phyloP scores from a whole-genome alignment of 64 coral and sea anemone genomes.

The Actinia tenebrosa region DNA sequence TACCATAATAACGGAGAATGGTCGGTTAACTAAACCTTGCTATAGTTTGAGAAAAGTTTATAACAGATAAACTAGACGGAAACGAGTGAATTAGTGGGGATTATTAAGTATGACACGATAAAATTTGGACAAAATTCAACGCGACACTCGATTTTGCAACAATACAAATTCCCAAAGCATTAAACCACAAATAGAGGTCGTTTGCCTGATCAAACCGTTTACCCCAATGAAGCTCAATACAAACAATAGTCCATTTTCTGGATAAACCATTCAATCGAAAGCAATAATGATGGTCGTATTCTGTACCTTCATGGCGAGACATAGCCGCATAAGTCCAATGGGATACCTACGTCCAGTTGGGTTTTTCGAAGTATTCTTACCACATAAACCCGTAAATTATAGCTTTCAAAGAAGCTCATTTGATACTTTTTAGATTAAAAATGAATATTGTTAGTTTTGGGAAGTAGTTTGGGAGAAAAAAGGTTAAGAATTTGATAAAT shows the following conservation, averaged over 20 bases:
- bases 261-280: background rate
- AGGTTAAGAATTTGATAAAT: slow-evolving; percentile 30
- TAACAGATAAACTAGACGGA: background rate
- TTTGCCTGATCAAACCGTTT: background rate
- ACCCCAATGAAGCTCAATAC: background rate
- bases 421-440: slow-evolving; percentile 22
- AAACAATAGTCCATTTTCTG: background rate
- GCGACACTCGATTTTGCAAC: background rate
- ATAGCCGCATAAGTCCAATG: slow-evolving; percentile 12
- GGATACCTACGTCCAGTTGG: background rate
- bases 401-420: slow-evolving; percentile 28
- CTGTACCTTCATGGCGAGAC: slow-evolving; percentile 34
- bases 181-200: background rate
- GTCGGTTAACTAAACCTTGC: background rate
- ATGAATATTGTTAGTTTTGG: background rate
- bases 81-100: background rate
- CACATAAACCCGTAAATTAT: slow-evolving; percentile 5
- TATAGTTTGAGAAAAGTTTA: background rate
- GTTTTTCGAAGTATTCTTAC: background rate
- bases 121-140: background rate
- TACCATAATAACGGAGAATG: background rate
- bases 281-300: background rate
- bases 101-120: background rate
- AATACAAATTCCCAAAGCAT: background rate
- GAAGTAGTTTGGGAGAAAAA: background rate